Percentiles rank a stretch among this genome's conserved stretches.
phyloP scores from a whole-genome alignment of 2,888 invertebrate genomes.

The Norana najaformis region DNA sequence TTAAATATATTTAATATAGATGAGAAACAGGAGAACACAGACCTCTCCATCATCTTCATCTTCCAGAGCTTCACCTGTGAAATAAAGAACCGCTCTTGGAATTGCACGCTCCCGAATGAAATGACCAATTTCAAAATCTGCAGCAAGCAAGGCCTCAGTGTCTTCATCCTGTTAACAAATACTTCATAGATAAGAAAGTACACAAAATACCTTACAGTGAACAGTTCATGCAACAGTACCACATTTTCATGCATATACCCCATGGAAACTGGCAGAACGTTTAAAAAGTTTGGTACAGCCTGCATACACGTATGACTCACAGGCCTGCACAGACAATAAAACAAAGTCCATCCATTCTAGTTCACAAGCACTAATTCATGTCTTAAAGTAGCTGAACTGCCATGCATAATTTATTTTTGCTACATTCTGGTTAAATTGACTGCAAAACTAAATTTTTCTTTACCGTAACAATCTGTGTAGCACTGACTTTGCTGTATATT shows the following conservation, averaged over 20 bases:
- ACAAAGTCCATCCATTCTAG: too few species aligned
- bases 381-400: too few species aligned
- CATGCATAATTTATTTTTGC: too few species aligned
- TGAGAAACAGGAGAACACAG: not conserved
- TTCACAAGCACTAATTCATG: too few species aligned
- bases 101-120: constrained; percentile 94
- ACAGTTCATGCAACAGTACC: not conserved
- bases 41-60: constrained; percentile 50
- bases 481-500: too few species aligned
- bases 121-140: constrained; percentile 98
- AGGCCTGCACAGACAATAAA: too few species aligned
- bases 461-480: too few species aligned
- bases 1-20: not conserved
- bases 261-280: not conserved
- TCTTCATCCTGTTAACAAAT: constrained; percentile 73
- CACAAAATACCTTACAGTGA: not conserved
- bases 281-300: too few species aligned
- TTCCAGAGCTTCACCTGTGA: constrained; percentile 77
- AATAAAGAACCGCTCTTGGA: constrained; percentile 94
- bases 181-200: not conserved
- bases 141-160: constrained; percentile 80
- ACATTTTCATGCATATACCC: not conserved
- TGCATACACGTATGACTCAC: too few species aligned
- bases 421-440: too few species aligned
- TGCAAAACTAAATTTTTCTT: too few species aligned